Conservation (phyloP, 2,113 vertebrate genomes). For the Rhea pennata region DNA sequence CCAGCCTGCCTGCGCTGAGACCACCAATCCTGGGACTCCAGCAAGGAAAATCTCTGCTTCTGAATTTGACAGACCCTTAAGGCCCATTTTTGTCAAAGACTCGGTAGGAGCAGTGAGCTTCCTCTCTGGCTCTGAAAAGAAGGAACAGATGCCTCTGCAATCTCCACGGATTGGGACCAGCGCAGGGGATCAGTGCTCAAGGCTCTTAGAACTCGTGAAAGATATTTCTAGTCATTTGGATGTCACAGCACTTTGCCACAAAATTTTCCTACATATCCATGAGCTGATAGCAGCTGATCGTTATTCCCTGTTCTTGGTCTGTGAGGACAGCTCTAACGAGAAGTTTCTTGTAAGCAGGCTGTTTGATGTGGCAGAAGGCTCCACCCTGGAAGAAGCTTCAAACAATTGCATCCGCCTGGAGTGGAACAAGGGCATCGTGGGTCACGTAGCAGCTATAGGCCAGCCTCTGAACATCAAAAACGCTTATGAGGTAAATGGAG, state of each 20-base stretch:
- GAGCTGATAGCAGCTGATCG: slow-evolving; percentile 94
- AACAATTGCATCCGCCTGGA: slow-evolving; percentile 93
- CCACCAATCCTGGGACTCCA: slow-evolving; percentile 80
- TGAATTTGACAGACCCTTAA: slow-evolving; percentile 93
- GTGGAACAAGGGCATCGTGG: slow-evolving; percentile 99
- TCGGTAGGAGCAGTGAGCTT: slow-evolving; percentile 92
- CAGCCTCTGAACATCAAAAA: slow-evolving; percentile 95
- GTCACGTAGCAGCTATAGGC: slow-evolving; percentile 92
- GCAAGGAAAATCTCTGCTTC: slow-evolving; percentile 95
- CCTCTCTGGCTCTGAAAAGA: slow-evolving; percentile 85
- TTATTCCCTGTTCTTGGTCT: slow-evolving; percentile 95
- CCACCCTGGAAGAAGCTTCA: slow-evolving; percentile 93
- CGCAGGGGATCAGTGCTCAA: slow-evolving; percentile 85
- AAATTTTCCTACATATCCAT: slow-evolving; percentile 97
- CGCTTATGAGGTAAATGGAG: slow-evolving; percentile 88
- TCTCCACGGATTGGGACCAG: slow-evolving; percentile 73
- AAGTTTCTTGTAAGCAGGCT: slow-evolving; percentile 94
- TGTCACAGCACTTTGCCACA: slow-evolving; percentile 94
- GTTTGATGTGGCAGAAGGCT: slow-evolving; percentile 96
- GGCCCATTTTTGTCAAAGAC: slow-evolving; percentile 96
- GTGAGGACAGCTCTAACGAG: slow-evolving; percentile 95
- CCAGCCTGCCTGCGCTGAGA: slow-evolving; percentile 67
- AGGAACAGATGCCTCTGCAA: slow-evolving; percentile 84
- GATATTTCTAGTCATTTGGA: slow-evolving; percentile 97
- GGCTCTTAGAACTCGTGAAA: slow-evolving; percentile 94